Evolutionary conservation across 2,113 vertebrate species (phyloP).

Genomic region (Callipepla californica): DNA sequence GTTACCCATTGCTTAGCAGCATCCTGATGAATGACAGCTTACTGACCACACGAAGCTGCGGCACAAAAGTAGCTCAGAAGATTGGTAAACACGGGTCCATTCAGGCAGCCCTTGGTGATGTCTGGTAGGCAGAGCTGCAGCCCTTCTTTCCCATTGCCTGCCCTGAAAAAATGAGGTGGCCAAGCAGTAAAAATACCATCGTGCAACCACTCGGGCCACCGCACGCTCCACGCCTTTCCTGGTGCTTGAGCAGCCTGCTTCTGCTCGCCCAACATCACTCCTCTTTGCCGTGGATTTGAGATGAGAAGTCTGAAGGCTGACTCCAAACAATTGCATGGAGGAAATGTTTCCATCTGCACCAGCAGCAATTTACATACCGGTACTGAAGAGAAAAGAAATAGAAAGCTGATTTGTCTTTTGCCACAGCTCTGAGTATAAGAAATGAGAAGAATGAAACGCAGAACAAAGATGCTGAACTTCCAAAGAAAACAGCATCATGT

Average conservation of each 20-base stretch:
- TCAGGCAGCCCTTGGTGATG: not conserved
- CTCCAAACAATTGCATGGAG: not conserved
- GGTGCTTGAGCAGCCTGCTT: not conserved
- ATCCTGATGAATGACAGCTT: not conserved
- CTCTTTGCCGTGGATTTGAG: not conserved
- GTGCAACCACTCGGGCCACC: not conserved
- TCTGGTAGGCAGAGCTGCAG: not conserved
- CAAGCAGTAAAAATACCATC: not conserved
- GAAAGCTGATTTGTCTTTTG: slow-evolving; percentile 9
- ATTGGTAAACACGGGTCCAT: not conserved
- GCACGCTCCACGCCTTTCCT: not conserved
- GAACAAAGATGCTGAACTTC: not conserved
- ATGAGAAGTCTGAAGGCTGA: not conserved
- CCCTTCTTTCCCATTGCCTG: not conserved
- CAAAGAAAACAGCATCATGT: not conserved
- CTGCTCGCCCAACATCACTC: not conserved
- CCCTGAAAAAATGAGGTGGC: not conserved
- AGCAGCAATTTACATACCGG: not conserved
- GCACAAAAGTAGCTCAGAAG: not conserved
- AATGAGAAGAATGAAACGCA: not conserved
- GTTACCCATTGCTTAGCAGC: not conserved
- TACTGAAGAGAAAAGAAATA: not conserved
- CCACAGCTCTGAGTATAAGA: not conserved
- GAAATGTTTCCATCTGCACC: not conserved
- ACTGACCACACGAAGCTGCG: not conserved